Percentiles rank a stretch among this genome's conserved stretches.
phyloP scores from a whole-genome alignment of 2,888 invertebrate species.

The Conomelus anceps region DNA sequence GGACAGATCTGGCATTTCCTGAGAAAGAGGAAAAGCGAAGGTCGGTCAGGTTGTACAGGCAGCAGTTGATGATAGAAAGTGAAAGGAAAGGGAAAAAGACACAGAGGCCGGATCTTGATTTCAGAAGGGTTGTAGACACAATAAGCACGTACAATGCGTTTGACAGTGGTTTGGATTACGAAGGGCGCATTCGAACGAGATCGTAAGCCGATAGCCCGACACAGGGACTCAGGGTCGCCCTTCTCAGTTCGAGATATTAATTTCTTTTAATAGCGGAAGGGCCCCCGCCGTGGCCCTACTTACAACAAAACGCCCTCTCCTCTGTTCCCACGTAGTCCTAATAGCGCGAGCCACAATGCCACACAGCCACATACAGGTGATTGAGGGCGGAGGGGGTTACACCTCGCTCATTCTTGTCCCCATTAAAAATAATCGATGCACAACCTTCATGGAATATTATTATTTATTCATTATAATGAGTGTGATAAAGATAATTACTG shows the following conservation, averaged over 20 bases:
- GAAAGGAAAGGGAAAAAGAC: neutral
- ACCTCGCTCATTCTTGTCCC: neutral
- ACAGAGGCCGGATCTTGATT: neutral
- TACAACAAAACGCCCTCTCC: neutral
- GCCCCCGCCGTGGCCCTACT: neutral
- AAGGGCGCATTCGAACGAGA: neutral
- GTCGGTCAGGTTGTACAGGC: neutral
- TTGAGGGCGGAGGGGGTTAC: too few species aligned
- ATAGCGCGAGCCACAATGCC: neutral
- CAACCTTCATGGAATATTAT: too few species aligned
- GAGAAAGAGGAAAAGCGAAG: neutral
- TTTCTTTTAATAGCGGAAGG: neutral
- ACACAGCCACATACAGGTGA: neutral
- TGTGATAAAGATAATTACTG: too few species aligned
- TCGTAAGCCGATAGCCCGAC: neutral
- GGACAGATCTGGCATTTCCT: neutral
- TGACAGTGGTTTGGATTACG: neutral
- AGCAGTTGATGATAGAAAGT: neutral
- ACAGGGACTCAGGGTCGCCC: neutral
- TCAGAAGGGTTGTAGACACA: neutral
- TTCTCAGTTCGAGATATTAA: neutral
- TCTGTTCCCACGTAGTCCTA: neutral
- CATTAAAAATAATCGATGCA: neutral
- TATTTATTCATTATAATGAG: too few species aligned
- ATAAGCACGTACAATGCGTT: neutral